Conservation (phyloP, 2,888 invertebrate species). For the Altica lythri region DNA sequence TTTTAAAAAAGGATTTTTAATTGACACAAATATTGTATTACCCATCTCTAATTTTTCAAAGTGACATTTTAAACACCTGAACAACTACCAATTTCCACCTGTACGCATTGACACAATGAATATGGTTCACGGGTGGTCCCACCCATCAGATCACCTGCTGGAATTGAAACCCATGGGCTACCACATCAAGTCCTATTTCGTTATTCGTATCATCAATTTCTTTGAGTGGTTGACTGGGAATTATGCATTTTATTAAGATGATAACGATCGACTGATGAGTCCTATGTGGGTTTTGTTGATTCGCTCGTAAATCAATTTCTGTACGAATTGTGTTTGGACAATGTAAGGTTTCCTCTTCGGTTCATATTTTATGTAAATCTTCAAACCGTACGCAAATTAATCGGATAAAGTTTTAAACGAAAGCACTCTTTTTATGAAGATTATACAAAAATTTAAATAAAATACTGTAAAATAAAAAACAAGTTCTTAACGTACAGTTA, state of each 20-base stretch:
- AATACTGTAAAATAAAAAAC: too few relatives aligned
- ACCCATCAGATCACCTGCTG: slow-evolving; percentile 41
- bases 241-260: slow-evolving; percentile 24
- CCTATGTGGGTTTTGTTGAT: slow-evolving; percentile 12
- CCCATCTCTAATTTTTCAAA: slow-evolving; percentile 14
- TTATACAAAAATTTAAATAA: too few relatives aligned
- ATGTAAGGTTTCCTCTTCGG: too few relatives aligned
- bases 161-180: slow-evolving; percentile 28
- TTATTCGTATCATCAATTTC: slow-evolving; percentile 30
- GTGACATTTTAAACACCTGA: slow-evolving; percentile 39
- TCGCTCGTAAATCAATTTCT: slow-evolving; percentile 10
- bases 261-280: slow-evolving; percentile 18
- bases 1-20: too few relatives aligned
- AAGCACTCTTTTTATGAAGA: too few relatives aligned
- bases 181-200: slow-evolving; percentile 31
- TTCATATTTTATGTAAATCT: too few relatives aligned
- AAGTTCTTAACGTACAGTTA: too few relatives aligned
- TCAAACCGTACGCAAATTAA: too few relatives aligned
- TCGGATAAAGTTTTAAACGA: too few relatives aligned
- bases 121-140: slow-evolving; percentile 40
- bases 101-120: slow-evolving; percentile 42
- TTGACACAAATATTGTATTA: too few relatives aligned
- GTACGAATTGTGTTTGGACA: too few relatives aligned
- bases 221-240: slow-evolving; percentile 15
- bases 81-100: slow-evolving; percentile 38